Base-by-base conservation (phyloP, 1,140 invertebrate species). In the Neodiprion virginianus region DNA sequence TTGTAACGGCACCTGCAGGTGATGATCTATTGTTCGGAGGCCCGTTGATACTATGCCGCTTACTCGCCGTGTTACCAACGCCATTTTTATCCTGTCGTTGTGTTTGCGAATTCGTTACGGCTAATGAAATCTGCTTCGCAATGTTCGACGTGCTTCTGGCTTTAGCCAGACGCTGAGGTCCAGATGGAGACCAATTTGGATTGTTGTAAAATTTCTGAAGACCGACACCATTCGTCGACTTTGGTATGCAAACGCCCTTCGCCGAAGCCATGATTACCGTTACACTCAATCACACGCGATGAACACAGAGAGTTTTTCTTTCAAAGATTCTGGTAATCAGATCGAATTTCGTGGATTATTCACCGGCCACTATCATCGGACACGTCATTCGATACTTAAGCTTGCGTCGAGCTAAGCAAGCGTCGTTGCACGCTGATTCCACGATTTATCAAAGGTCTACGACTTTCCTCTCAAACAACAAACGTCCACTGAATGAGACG, bases 81-180 rank as follows among this genome's bases (percentile, higher is more conserved):
- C 21, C 67, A 21, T 21, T 23, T 47, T 69, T 69, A 47, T 23
- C 28, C 28, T 23, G 67, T 12, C 12, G 17, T 14, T 65, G 12
- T 14, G 17, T 21, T 69, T 11, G 17, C 67, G 10, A 65, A 65
- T 65, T 65, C 61, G 61, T 14, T 14, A 14, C 61, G 61, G 7
- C 1, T 65, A 17, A 14, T 65, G 61, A 65, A 11, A 69, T 0
- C n/a, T 69, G 67, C 40, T 69, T 69, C 10, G 67, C 67, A 7
- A 69, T 69, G 23, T 69, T 69, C 67, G 67, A 47, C 17, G 21
- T 69, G 67, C 67, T 69, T 12, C 67, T 21, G 12, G 67, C 67
- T 21, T 69, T 69, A 12, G 67, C 67, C 11, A 69, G 12, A 14
- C 67, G 17, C 67, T 69, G 67, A 21, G 67, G 11, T 17, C 17